phyloP scores from a whole-genome alignment of 2,113 vertebrate genomes.

The Notarius lentiginosus region DNA sequence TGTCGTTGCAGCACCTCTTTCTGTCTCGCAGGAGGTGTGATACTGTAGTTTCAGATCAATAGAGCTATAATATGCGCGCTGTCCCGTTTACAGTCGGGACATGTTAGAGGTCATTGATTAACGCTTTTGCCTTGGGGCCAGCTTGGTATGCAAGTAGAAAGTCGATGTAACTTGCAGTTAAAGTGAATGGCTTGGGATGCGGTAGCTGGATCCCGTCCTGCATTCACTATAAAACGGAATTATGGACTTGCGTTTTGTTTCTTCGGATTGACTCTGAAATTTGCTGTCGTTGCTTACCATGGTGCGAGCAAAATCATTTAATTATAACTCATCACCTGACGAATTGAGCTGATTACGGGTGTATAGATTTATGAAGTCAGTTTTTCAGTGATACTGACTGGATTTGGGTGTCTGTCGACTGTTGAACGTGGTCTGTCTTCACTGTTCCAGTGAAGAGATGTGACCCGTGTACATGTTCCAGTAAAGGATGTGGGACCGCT shows the following conservation, averaged over 20 bases:
- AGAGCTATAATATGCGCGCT: slow-evolving; percentile 34
- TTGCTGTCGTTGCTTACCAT: neutral
- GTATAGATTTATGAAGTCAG: neutral
- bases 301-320: neutral
- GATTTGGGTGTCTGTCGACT: too few relatives aligned
- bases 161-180: slow-evolving; percentile 48
- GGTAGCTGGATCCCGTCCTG: slow-evolving; percentile 3
- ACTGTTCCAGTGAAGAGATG: neutral
- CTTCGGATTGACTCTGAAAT: neutral
- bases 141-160: slow-evolving; percentile 40
- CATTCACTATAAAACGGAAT: slow-evolving; percentile 13
- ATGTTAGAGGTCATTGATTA: slow-evolving; percentile 53
- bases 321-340: neutral
- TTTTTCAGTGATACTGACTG: neutral
- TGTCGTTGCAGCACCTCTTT: neutral
- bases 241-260: neutral
- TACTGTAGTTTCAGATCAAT: slow-evolving; percentile 46
- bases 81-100: slow-evolving; percentile 36
- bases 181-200: slow-evolving; percentile 34
- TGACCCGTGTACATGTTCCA: neutral
- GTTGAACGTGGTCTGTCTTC: neutral
- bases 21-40: slow-evolving; percentile 22
- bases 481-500: neutral
- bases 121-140: slow-evolving; percentile 34
- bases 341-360: neutral